phyloP scores from a whole-genome alignment of 35 echinoderm and acorn worm species.

The Lytechinus variegatus region DNA sequence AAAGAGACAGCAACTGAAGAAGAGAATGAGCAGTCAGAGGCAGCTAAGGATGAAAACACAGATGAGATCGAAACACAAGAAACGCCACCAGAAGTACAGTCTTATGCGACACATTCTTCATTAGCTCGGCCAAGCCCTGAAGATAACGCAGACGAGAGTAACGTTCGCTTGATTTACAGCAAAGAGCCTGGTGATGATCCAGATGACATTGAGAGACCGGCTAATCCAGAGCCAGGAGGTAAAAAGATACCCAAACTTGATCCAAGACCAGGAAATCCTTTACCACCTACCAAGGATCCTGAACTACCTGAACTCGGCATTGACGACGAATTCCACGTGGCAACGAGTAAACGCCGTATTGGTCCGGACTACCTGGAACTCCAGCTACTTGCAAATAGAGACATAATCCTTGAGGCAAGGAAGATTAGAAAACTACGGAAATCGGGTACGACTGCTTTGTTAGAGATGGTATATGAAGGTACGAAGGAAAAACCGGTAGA shows the following conservation, averaged over 20 bases:
- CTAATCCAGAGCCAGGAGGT: constrained; percentile 36
- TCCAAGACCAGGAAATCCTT: constrained; percentile 33
- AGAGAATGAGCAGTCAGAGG: neutral
- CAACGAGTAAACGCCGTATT: neutral
- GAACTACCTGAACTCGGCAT: neutral
- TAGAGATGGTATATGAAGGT: constrained; percentile 25
- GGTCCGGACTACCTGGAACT: constrained; percentile 21
- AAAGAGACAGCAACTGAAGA: neutral
- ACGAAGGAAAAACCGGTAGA: neutral
- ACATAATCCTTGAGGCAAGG: neutral
- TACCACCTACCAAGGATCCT: constrained; percentile 24
- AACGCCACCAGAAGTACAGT: neutral
- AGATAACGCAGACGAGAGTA: neutral
- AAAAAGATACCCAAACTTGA: neutral
- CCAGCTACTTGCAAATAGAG: neutral
- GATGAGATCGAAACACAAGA: neutral
- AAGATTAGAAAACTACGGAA: neutral
- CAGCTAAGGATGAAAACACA: neutral
- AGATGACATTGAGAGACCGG: neutral
- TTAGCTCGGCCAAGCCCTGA: neutral
- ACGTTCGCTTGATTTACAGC: neutral
- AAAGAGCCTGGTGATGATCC: neutral
- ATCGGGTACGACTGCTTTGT: constrained; percentile 10
- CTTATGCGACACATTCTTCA: neutral
- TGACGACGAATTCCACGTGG: constrained; percentile 25